These are phyloP conservation scores for Strongylocentrotus purpuratus DNA, from an alignment of 35 echinoderm and acorn worm genomes.

Conservation along the genomic window DNA sequence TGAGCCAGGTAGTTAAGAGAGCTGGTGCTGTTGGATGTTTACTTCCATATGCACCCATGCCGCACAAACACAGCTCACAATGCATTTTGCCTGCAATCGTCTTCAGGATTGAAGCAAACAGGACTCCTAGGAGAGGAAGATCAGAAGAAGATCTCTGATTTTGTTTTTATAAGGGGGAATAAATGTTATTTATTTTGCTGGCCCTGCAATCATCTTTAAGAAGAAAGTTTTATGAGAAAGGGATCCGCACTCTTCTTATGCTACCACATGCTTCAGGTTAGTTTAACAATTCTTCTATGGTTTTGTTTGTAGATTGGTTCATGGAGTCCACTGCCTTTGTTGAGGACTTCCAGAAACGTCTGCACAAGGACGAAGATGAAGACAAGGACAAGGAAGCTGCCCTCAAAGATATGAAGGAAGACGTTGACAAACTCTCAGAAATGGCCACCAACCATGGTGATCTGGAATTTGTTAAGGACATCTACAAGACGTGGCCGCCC, in stretches of 20 bases:
- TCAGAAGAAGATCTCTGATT: too few species aligned
- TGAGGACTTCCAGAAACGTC: not conserved
- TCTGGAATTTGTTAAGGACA: not conserved
- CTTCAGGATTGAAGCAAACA: too few species aligned
- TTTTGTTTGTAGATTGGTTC: conserved; percentile 14
- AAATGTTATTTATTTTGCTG: too few species aligned
- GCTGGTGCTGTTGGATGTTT: too few species aligned
- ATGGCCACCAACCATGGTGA: not conserved
- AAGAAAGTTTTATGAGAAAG: too few species aligned
- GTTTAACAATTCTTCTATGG: not conserved
- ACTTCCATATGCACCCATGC: too few species aligned
- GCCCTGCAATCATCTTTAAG: too few species aligned
- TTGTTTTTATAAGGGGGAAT: too few species aligned
- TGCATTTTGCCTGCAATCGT: too few species aligned
- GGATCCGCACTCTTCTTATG: not conserved
- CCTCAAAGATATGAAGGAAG: not conserved
- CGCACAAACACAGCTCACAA: too few species aligned
- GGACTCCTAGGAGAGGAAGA: too few species aligned
- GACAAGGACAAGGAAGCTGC: not conserved
- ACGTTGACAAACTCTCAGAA: not conserved
- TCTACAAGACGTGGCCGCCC: conserved; percentile 28
- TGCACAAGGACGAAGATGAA: not conserved
- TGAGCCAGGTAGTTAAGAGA: too few species aligned
- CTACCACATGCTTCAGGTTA: not conserved
- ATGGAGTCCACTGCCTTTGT: not conserved